A percentile compares a stretch with the other conserved stretches of the same genome.
Conservation (phyloP, 2,113 vertebrate species). For the Callithrix jacchus region DNA sequence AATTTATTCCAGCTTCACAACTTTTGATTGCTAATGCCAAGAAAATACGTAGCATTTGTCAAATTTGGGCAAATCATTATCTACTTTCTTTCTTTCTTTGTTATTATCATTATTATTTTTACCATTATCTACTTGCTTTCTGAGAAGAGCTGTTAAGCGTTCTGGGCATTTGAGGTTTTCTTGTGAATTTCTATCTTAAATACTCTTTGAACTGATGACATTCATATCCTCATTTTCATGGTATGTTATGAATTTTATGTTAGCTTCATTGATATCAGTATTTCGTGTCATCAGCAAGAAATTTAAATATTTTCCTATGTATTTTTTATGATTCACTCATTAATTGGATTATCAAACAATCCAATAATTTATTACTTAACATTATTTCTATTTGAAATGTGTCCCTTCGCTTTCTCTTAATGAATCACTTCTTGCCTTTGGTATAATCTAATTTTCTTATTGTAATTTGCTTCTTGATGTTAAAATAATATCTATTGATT, state of each 20-base stretch:
- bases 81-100: too few relatives aligned
- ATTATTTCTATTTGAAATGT: background rate
- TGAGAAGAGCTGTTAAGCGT: background rate
- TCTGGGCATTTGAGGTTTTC: constrained; percentile 4
- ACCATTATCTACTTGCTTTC: background rate
- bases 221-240: background rate
- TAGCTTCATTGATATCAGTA: background rate
- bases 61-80: background rate
- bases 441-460: background rate
- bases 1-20: background rate
- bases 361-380: constrained; percentile 21
- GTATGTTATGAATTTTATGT: constrained; percentile 33
- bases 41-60: background rate
- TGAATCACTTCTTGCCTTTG: constrained; percentile 20
- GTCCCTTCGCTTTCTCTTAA: background rate
- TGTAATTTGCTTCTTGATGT: constrained; percentile 6
- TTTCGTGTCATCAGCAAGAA: constrained; percentile 45
- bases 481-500: background rate
- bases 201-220: background rate
- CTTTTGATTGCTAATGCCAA: background rate
- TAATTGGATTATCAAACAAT: background rate
- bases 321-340: background rate
- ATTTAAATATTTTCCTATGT: background rate
- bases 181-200: constrained; percentile 15
- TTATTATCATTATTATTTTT: too few relatives aligned